Conservation (phyloP, 2,797 vertebrate genomes). For the Varecia variegata region DNA sequence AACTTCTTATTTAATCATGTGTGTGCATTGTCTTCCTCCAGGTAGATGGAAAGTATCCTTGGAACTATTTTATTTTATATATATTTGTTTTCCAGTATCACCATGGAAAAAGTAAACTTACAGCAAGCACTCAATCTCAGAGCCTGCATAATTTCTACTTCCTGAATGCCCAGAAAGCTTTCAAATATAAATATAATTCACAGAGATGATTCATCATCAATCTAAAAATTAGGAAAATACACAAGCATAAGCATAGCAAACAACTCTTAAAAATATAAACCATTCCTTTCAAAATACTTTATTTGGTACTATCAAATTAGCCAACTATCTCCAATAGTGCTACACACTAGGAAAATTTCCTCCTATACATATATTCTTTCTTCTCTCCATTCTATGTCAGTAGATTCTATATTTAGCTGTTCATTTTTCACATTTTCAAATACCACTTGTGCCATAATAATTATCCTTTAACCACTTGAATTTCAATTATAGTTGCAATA, state of each 20-base stretch:
- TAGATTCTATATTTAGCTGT: background rate
- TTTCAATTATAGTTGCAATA: background rate
- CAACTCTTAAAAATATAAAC: background rate
- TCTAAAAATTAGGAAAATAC: background rate
- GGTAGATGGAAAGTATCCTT: background rate
- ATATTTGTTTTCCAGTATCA: background rate
- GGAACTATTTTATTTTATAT: background rate
- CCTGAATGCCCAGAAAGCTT: background rate
- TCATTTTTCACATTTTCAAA: background rate
- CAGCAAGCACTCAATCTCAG: background rate
- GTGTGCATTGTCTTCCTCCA: background rate
- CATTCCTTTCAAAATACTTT: background rate
- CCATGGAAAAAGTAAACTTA: background rate
- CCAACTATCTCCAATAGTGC: fast-evolving
- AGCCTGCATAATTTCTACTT: background rate
- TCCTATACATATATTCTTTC: background rate
- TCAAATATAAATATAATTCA: background rate
- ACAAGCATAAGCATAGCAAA: background rate
- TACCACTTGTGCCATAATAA: background rate
- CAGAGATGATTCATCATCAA: background rate
- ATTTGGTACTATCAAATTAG: background rate
- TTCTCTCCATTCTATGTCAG: background rate
- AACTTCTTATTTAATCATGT: background rate
- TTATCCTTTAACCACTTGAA: background rate
- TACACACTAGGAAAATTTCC: background rate